Evolutionary conservation across 2,797 vertebrate genomes (phyloP).

Genomic region (Ataeniobius toweri): DNA sequence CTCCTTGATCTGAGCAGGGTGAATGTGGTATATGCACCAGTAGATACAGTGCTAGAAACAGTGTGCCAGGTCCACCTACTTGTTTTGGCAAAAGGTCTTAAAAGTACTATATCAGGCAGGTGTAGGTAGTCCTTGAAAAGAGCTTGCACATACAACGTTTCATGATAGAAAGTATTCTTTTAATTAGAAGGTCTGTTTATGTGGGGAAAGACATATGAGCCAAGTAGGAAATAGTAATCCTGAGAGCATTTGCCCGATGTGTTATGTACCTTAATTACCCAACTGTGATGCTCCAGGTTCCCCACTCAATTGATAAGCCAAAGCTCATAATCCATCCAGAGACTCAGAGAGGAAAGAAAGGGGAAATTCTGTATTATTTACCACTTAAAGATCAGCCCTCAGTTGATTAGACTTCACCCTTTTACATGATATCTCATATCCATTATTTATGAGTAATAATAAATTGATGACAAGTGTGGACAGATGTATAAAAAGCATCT

Average conservation of each 20-base stretch:
- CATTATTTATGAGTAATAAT: slow-evolving; percentile 15
- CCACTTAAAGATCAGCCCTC: slow-evolving; percentile 62
- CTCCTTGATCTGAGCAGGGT: background rate
- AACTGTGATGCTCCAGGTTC: slow-evolving; percentile 69
- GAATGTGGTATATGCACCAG: background rate
- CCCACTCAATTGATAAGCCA: slow-evolving; percentile 77
- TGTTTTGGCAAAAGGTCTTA: no score
- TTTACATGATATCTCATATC: slow-evolving; percentile 36
- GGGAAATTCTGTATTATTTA: slow-evolving; percentile 61
- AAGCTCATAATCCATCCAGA: slow-evolving; percentile 79
- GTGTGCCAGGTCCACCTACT: background rate
- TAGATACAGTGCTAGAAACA: background rate
- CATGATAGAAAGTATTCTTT: background rate
- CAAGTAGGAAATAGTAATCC: slow-evolving; percentile 5
- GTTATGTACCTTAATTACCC: slow-evolving; percentile 10
- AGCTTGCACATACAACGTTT: background rate
- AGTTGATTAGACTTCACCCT: slow-evolving; percentile 45
- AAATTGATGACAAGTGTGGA: slow-evolving; percentile 7
- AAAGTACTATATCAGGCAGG: background rate
- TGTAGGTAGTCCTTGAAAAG: background rate
- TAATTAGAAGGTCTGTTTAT: background rate
- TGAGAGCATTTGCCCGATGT: slow-evolving; percentile 32
- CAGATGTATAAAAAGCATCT: background rate
- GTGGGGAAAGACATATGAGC: background rate
- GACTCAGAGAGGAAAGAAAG: slow-evolving; percentile 55